These are phyloP conservation scores for Nemoura dubitans DNA, from an alignment of 2,888 invertebrate genomes.

Conservation along the genomic window DNA sequence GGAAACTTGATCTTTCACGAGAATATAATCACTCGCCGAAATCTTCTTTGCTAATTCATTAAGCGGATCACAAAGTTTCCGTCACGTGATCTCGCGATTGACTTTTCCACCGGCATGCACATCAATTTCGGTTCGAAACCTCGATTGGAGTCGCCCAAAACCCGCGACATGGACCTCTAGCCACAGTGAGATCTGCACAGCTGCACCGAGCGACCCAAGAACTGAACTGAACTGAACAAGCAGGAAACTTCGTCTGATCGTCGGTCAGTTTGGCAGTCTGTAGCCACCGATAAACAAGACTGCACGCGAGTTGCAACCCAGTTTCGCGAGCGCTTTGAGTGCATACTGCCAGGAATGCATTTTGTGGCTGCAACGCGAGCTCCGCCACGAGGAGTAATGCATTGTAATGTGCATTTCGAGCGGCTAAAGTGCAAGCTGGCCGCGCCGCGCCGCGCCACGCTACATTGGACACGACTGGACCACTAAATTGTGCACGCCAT, in stretches of 20 bases:
- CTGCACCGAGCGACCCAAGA: no score
- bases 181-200: no score
- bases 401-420: not conserved
- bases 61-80: conserved; percentile 24
- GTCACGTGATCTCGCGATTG: not conserved
- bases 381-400: not conserved
- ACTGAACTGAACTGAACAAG: no score
- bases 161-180: no score
- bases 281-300: not conserved
- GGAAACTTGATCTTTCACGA: conserved; percentile 7
- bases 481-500: not conserved
- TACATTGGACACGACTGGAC: not conserved
- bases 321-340: not conserved
- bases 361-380: no score
- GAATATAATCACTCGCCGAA: not conserved
- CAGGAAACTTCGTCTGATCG: not conserved
- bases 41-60: conserved; percentile 9
- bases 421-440: not conserved
- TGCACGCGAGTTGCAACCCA: not conserved
- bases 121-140: not conserved
- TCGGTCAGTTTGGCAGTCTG: not conserved
- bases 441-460: not conserved
- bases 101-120: not conserved
- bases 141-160: no score
- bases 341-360: no score